phyloP scores from a whole-genome alignment of 1,140 invertebrate genomes.

The Platorchestia sp. region DNA sequence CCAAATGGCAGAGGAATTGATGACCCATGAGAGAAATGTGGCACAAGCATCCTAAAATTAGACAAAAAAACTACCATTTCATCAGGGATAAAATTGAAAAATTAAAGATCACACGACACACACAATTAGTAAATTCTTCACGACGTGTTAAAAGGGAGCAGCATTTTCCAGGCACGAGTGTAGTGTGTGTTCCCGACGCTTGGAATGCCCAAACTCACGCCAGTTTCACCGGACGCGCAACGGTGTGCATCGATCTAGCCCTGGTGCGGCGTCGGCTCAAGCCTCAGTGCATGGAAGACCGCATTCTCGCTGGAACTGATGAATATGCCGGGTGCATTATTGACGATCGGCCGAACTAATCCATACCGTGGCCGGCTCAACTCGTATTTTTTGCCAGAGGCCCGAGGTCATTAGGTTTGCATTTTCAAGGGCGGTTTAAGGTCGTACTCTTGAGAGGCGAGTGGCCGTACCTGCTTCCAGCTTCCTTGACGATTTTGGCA shows the following conservation, averaged over 20 bases:
- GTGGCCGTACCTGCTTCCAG: not conserved
- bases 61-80: too few species aligned
- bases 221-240: not conserved
- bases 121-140: not conserved
- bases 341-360: not conserved
- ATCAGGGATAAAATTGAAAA: too few species aligned
- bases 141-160: not conserved
- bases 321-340: not conserved
- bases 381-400: not conserved
- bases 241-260: not conserved
- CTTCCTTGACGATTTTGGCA: not conserved
- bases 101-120: too few species aligned
- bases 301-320: not conserved
- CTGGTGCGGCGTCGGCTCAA: not conserved
- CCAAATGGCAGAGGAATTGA: too few species aligned
- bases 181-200: not conserved
- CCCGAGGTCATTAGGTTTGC: not conserved
- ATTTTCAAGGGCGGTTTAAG: not conserved
- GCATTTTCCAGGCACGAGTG: not conserved
- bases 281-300: not conserved
- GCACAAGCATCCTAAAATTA: too few species aligned
- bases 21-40: too few species aligned
- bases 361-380: not conserved
- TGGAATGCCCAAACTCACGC: not conserved
- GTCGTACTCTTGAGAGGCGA: not conserved